Percentiles rank a stretch among this genome's conserved stretches.
These are phyloP conservation scores for Euura lappo DNA, from an alignment of 1,140 invertebrate genomes.

Conservation along the genomic window DNA sequence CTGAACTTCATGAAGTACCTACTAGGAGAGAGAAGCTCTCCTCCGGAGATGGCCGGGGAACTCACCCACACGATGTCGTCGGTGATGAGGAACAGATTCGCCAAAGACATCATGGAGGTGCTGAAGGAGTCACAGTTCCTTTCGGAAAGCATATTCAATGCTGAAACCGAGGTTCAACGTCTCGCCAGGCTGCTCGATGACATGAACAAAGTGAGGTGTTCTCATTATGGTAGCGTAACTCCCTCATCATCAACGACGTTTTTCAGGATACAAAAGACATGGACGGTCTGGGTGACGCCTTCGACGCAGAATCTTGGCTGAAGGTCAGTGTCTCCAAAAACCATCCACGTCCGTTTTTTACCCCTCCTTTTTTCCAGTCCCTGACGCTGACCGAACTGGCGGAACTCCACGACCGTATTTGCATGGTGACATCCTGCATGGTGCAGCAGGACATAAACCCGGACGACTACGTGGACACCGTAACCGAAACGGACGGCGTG, in stretches of 20 bases:
- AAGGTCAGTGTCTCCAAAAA: conserved; percentile 32
- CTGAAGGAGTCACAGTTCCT: conserved; percentile 35
- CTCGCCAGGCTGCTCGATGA: conserved; percentile 21
- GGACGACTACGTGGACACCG: neutral
- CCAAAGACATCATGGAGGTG: conserved; percentile 35
- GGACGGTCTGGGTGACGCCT: conserved; percentile 10
- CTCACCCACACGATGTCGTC: conserved; percentile 4
- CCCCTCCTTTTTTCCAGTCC: conserved; percentile 33
- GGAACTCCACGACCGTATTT: conserved; percentile 49
- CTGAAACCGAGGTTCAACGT: conserved; percentile 38
- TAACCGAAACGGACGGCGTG: neutral
- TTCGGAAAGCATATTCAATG: conserved; percentile 36
- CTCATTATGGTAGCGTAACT: neutral
- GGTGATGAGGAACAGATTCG: conserved; percentile 5
- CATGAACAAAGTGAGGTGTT: conserved; percentile 17
- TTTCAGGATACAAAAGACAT: neutral
- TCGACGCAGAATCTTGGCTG: conserved; percentile 44
- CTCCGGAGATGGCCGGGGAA: conserved; percentile 34
- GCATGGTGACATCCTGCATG: conserved; percentile 40
- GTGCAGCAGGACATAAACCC: conserved; percentile 31
- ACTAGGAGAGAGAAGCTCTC: conserved; percentile 30
- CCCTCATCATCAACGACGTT: conserved; percentile 7
- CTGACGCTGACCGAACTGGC: conserved; percentile 45
- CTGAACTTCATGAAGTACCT: conserved; percentile 40
- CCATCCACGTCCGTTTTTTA: conserved; percentile 8